These are phyloP conservation scores for Stenichneumon culpator DNA, from an alignment of 2,888 invertebrate species.

Conservation along the genomic window DNA sequence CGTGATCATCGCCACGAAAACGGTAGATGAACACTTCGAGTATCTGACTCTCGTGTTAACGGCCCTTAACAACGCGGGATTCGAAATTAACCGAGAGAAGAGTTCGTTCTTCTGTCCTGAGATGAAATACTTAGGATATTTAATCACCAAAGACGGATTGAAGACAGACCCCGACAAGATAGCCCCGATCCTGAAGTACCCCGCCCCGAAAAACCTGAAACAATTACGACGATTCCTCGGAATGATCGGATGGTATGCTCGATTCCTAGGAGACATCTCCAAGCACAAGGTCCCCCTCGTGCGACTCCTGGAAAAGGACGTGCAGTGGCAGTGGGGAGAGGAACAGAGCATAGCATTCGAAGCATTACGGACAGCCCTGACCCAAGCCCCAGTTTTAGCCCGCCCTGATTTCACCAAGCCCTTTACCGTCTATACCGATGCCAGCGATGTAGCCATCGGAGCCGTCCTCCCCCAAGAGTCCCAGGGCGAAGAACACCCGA, in stretches of 20 bases:
- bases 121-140: conserved; percentile 1
- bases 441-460: neutral
- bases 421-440: conserved; percentile 42
- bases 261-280: neutral
- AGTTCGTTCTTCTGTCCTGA: neutral
- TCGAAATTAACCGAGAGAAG: conserved; percentile 24
- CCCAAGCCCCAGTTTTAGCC: conserved; percentile 28
- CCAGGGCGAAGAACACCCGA: conserved; percentile 11
- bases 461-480: neutral
- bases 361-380: neutral
- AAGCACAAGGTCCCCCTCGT: conserved; percentile 10
- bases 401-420: conserved; percentile 28
- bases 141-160: conserved; percentile 12
- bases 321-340: conserved; percentile 24
- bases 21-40: conserved; percentile 33
- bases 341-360: conserved; percentile 32
- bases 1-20: neutral
- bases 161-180: conserved; percentile 2
- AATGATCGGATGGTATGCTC: too few species aligned
- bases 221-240: too few species aligned
- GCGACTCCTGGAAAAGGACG: conserved; percentile 8
- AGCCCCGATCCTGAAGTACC: too few species aligned
- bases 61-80: neutral
- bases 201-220: too few species aligned
- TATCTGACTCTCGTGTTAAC: too few species aligned